Evolutionary conservation across 2,113 vertebrate genomes (phyloP), one percentile per base, ranked within the genome.

Genomic region (Lepus americanus): DNA sequence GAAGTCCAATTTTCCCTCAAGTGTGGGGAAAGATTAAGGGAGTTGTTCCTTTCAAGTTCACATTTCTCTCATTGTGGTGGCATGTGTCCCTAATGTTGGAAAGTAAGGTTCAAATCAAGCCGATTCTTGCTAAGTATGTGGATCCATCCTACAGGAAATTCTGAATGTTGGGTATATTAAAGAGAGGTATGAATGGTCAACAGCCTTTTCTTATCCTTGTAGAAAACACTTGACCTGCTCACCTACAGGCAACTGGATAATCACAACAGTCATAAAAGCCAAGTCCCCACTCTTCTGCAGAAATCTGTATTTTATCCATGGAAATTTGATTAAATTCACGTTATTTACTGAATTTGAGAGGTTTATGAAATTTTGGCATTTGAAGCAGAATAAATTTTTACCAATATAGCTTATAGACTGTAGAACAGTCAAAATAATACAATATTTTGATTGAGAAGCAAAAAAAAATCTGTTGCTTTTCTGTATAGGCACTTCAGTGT

Each of bases 81-180:
- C 49, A 67, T 78, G 59, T 87, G 19, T 81, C 4, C 51, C 36
- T 72, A 29, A n/a, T 59, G 81, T 4, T 76, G 64, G 23, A 66
- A 96, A 81, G 81, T 81, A 64, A 94, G 77, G 16, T 49, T 80
- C 70, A 72, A 39, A 87, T n/a, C 77, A 66, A 77, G 31, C 69
- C 27, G 49, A 23, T 64, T 63, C 20, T 89, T 86, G 85, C 84
- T 92, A 51, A 93, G 55, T 20, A 10, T 77, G 67, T 88, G 25
- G 12, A 29, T 92, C 22, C n/a, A 16, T 94, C n/a, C 55, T 53
- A 5, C 31, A 79, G 77, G 64, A 92, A 87, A 78, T 78, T 92
- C 85, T 51, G 3, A 66, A 87, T 53, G 2, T 78, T 79, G 9
- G 9, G 16, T 61, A 67, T 78, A 78, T 49, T 77, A 31, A 72